Evolutionary conservation across 2,797 vertebrate genomes (phyloP), one percentile per base, ranked within the genome.

Genomic region (Masticophis lateralis): DNA sequence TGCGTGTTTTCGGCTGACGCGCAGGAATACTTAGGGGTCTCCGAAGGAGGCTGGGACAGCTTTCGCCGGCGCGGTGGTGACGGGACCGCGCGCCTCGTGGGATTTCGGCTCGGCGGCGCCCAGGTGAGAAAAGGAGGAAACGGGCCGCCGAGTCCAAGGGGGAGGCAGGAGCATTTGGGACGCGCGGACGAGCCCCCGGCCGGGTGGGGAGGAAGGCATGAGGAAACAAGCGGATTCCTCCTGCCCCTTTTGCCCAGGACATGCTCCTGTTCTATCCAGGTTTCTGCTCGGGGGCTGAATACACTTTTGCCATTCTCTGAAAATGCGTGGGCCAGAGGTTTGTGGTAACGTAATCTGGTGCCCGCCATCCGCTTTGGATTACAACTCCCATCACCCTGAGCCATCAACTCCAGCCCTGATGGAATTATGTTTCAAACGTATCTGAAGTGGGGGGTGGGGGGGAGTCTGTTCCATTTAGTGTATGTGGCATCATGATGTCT

Each of bases 41-140:
- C n/a, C 55, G 90, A 32, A 90, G 69, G 28, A 57, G 43, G 1
- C 57, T 8, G 43, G 37, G 53, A 16, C 87, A 25, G 37, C 47
- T 28, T 87, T 32, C 12, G 60, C 1, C 37, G 5, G 37, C 32
- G 63, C 11, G 32, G 63, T 22, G 14, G 14, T 12, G 14, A 14
- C 53, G 9, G 43, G 18, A 22, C 14, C 12, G 79, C 32, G 59
- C 79, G 25, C 57, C 51, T 27, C 60, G 43, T 22, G 92, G 91
- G 63, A 61, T 27, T 79, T 37, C 43, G 20, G 43, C n/a, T 37
- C 56, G 55, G 37, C 86, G 10, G 55, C 55, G 37, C 9, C 63
- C 92, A 91, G 92, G 92, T 93, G 90, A 93, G 92, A 16, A 22
- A 20, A 18, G 55, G 87, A 55, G 53, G 87, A 18, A 16, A 32